Conservation (phyloP, 2,797 vertebrate genomes). For the Mormyrus hasselquistii region DNA sequence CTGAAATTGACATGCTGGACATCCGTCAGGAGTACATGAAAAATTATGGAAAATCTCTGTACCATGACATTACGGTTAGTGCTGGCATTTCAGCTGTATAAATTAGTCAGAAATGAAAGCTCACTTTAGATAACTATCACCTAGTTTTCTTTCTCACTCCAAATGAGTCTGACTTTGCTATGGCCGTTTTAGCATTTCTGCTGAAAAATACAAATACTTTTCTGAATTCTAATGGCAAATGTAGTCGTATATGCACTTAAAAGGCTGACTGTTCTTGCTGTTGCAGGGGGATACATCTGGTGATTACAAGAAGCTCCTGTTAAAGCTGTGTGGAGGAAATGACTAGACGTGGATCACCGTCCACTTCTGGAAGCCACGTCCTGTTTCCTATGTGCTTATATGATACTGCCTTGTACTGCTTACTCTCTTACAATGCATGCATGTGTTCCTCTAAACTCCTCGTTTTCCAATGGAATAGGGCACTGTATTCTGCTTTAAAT, state of each 20-base stretch:
- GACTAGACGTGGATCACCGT: constrained; percentile 60
- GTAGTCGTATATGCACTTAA: neutral
- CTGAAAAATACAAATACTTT: neutral
- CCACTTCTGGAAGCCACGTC: neutral
- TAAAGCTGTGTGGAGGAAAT: constrained; percentile 91
- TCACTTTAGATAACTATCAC: no score
- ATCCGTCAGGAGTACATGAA: constrained; percentile 81
- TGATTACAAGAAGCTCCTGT: constrained; percentile 91
- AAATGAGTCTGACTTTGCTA: neutral
- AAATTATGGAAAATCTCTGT: constrained; percentile 85
- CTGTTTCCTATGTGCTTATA: constrained; percentile 15
- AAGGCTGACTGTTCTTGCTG: constrained; percentile 29
- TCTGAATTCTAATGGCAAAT: neutral
- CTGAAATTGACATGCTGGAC: constrained; percentile 87
- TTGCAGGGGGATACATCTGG: constrained; percentile 91
- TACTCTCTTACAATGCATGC: constrained; percentile 30
- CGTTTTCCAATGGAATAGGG: neutral
- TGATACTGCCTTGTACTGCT: neutral
- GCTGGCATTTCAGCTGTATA: neutral
- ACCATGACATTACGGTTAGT: constrained; percentile 83
- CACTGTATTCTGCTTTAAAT: neutral
- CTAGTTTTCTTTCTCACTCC: neutral
- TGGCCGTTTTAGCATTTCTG: neutral
- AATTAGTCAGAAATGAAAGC: neutral
- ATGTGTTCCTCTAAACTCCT: constrained; percentile 34